These are phyloP conservation scores for Tinea trinotella DNA, from an alignment of 2,888 invertebrate genomes.

Conservation along the genomic window DNA sequence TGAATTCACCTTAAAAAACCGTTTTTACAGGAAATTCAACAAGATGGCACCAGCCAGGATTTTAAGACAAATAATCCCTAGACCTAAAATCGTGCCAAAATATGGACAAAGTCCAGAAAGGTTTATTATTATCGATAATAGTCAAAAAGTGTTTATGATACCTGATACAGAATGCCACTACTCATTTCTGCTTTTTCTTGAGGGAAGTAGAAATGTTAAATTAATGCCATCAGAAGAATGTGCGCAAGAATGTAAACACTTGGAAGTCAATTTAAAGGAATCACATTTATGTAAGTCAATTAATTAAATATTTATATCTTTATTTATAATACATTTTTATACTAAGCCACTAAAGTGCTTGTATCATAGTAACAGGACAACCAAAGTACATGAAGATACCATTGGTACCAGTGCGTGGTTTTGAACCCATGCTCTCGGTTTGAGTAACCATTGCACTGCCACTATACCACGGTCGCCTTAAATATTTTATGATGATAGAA, in stretches of 20 bases:
- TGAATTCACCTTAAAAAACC: constrained; percentile 5
- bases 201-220: constrained; percentile 80
- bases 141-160: constrained; percentile 76
- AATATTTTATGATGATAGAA: too few relatives aligned
- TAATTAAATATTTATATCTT: background rate
- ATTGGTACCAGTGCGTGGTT: too few relatives aligned
- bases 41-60: constrained; percentile 81
- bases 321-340: too few relatives aligned
- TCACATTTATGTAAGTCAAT: constrained; percentile 82
- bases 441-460: too few relatives aligned
- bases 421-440: too few relatives aligned
- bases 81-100: constrained; percentile 79
- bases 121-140: constrained; percentile 81
- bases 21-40: constrained; percentile 79
- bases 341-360: too few relatives aligned
- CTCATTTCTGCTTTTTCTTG: constrained; percentile 81
- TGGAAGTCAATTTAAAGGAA: constrained; percentile 79
- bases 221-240: constrained; percentile 86
- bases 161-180: constrained; percentile 89
- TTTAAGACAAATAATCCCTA: constrained; percentile 79
- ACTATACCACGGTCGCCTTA: too few relatives aligned
- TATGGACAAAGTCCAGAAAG: constrained; percentile 85
- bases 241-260: constrained; percentile 76
- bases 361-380: too few relatives aligned
- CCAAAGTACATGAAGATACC: too few relatives aligned